These are phyloP conservation scores for Ennomos fuscantarius DNA, from an alignment of 2,888 invertebrate species.

Conservation along the genomic window DNA sequence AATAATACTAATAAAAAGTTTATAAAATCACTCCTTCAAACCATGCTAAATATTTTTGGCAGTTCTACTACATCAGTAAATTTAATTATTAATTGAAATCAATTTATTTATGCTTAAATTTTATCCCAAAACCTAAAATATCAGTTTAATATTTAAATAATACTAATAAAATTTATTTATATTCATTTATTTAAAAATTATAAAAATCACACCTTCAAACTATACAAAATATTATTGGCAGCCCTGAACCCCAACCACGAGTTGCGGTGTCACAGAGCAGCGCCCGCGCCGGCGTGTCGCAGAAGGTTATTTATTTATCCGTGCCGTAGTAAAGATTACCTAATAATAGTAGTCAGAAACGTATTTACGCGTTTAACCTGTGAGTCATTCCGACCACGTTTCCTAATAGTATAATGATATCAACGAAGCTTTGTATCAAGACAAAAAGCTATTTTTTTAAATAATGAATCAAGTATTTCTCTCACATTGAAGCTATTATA, in stretches of 20 bases:
- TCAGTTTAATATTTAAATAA: too few relatives aligned
- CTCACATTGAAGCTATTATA: too few relatives aligned
- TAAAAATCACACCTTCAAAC: slow-evolving; percentile 23
- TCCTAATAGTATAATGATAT: slow-evolving; percentile 12
- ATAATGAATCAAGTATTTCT: too few relatives aligned
- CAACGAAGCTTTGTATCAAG: slow-evolving; percentile 4
- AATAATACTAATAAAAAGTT: too few relatives aligned
- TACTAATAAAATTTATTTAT: slow-evolving; percentile 1
- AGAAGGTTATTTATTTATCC: slow-evolving; percentile 48
- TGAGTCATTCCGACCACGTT: slow-evolving; percentile 3
- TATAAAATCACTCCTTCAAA: too few relatives aligned
- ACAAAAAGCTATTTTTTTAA: background rate
- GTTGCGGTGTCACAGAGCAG: slow-evolving; percentile 28
- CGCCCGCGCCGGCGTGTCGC: slow-evolving; percentile 38
- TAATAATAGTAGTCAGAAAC: slow-evolving; percentile 1
- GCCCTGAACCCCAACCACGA: slow-evolving; percentile 43
- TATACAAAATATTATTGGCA: slow-evolving; percentile 41
- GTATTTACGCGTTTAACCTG: background rate
- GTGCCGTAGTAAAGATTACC: slow-evolving; percentile 24
- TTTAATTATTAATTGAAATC: too few relatives aligned
- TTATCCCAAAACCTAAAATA: too few relatives aligned
- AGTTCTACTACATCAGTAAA: too few relatives aligned
- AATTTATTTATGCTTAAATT: too few relatives aligned
- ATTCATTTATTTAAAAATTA: too few relatives aligned
- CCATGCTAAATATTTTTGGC: too few relatives aligned